These are phyloP conservation scores for Ashinkailepas kermadecensis DNA, from an alignment of 2,888 invertebrate genomes.

Conservation along the genomic window DNA sequence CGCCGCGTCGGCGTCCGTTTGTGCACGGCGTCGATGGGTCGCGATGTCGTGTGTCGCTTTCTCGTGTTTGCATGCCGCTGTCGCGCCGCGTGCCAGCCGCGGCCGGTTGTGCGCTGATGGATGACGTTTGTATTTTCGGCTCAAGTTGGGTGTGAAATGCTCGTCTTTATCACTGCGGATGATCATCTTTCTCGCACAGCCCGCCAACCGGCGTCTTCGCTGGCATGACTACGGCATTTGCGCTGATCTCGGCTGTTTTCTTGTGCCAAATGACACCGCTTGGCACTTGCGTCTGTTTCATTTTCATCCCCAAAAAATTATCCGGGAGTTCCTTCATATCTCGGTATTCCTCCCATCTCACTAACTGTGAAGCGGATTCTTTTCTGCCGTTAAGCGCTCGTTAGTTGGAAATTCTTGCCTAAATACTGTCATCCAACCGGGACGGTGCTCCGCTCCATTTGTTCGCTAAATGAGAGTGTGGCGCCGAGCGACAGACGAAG, in stretches of 20 bases:
- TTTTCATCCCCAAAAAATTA: neutral
- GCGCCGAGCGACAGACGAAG: neutral
- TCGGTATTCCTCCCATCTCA: constrained; percentile 20
- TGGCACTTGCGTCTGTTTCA: neutral
- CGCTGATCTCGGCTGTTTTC: neutral
- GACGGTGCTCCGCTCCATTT: neutral
- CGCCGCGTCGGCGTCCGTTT: no score
- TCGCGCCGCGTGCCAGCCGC: no score
- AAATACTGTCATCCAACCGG: constrained; percentile 17
- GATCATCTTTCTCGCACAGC: no score
- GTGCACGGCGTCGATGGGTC: no score
- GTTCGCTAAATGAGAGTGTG: constrained; percentile 15
- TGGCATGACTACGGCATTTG: neutral
- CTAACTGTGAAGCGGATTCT: constrained; percentile 16
- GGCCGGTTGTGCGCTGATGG: no score
- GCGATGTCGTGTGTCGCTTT: no score
- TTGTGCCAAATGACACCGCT: neutral
- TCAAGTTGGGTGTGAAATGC: no score
- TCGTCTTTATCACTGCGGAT: no score
- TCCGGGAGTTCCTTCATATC: neutral
- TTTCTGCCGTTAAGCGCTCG: constrained; percentile 17
- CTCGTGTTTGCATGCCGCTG: no score
- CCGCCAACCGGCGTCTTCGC: neutral
- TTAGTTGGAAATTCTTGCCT: constrained; percentile 15
- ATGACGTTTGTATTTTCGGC: no score